These are phyloP conservation scores for Mandrillus leucophaeus DNA, from an alignment of 2,113 vertebrate species.

Conservation along the genomic window DNA sequence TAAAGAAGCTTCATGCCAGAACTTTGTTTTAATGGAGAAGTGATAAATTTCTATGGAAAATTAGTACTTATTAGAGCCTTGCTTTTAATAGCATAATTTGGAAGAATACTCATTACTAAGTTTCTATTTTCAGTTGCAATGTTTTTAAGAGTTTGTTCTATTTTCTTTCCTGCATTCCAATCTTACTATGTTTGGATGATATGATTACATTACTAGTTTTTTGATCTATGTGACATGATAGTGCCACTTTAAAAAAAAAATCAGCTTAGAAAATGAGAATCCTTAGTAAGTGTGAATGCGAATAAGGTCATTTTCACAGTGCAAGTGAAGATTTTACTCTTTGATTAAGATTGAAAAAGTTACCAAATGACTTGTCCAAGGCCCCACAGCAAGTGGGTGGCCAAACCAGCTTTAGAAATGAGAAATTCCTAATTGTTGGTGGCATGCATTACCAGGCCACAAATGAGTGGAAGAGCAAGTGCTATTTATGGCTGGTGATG, in stretches of 20 bases:
- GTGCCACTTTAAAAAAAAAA: neutral
- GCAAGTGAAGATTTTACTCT: neutral
- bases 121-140: neutral
- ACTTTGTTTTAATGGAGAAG: neutral
- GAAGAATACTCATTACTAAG: neutral
- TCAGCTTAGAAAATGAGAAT: neutral
- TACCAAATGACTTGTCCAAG: constrained; percentile 58
- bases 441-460: constrained; percentile 15
- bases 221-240: neutral
- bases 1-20: neutral
- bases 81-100: neutral
- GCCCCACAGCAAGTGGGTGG: constrained; percentile 56
- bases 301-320: neutral
- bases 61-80: neutral
- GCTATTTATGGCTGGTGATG: constrained; percentile 36
- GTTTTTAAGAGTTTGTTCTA: neutral
- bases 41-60: neutral
- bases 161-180: neutral
- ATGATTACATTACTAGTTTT: neutral
- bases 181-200: neutral
- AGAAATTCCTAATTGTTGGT: constrained; percentile 42
- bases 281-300: neutral
- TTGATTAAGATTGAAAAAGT: constrained; percentile 20
- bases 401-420: constrained; percentile 38
- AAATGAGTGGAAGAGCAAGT: constrained; percentile 43